A percentile compares a stretch with the other conserved stretches of the same genome.
Evolutionary conservation across 1,140 invertebrate species (phyloP).

Genomic region (Cotesia typhae): DNA sequence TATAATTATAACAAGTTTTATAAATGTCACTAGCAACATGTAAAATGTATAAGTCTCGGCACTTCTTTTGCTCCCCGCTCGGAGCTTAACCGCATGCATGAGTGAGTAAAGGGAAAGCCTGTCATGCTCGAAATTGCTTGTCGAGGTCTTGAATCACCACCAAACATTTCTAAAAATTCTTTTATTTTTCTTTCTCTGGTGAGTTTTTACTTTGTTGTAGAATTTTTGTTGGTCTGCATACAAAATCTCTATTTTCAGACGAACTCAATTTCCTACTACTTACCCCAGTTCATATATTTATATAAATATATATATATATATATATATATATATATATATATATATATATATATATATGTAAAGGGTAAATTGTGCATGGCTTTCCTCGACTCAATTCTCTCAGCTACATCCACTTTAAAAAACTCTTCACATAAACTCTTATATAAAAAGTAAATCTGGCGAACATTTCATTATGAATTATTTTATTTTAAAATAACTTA

Average conservation of each 20-base stretch:
- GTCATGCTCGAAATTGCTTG: conserved; percentile 13
- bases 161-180: background rate
- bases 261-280: conserved; percentile 1
- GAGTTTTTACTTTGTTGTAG: background rate
- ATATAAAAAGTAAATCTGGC: background rate
- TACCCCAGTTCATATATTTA: too few relatives aligned
- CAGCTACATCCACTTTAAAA: too few relatives aligned
- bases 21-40: too few relatives aligned
- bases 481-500: conserved; percentile 9
- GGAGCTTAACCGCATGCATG: background rate
- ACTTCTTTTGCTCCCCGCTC: background rate
- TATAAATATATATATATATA: too few relatives aligned
- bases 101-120: background rate
- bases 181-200: background rate
- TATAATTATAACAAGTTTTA: too few relatives aligned
- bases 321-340: too few relatives aligned
- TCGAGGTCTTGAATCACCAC: background rate
- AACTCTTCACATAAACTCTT: background rate
- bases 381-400: too few relatives aligned
- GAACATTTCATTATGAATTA: background rate
- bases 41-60: too few relatives aligned
- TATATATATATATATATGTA: too few relatives aligned
- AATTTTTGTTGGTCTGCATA: background rate
- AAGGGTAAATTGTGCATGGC: too few relatives aligned
- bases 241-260: background rate